phyloP scores from a whole-genome alignment of 2,888 invertebrate species.

The Trichacis sp. region DNA sequence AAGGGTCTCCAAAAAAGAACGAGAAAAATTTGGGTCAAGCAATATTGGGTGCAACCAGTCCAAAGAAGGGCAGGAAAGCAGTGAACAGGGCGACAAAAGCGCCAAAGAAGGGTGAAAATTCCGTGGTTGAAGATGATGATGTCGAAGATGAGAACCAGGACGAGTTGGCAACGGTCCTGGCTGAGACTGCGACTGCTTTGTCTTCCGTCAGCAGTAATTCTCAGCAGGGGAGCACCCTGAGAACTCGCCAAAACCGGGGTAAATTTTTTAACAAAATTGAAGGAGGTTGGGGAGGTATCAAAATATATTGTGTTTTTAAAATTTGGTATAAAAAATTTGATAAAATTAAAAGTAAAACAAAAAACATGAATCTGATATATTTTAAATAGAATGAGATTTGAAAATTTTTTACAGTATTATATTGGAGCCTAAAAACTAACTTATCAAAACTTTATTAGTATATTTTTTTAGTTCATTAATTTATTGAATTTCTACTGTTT shows the following conservation, averaged over 20 bases:
- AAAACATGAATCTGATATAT: no score
- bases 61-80: slow-evolving; percentile 39
- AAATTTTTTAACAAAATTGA: slow-evolving; percentile 13
- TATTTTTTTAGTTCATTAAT: no score
- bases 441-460: no score
- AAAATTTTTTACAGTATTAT: no score
- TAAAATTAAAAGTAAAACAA: no score
- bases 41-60: slow-evolving; percentile 10
- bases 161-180: slow-evolving; percentile 63
- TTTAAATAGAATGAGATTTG: no score
- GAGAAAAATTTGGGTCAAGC: slow-evolving; percentile 36
- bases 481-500: no score
- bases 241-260: slow-evolving; percentile 57
- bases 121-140: neutral
- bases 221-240: slow-evolving; percentile 45
- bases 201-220: slow-evolving; percentile 51
- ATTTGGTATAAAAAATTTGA: no score
- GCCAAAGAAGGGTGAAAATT: neutral
- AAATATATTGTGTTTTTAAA: no score
- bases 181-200: slow-evolving; percentile 65
- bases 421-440: no score
- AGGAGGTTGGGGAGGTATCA: no score
- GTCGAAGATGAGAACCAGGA: slow-evolving; percentile 51
- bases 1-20: slow-evolving; percentile 30
- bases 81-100: slow-evolving; percentile 48